Percentiles rank a stretch among this genome's conserved stretches.
These are phyloP conservation scores for Nomada lathburiana DNA, from an alignment of 2,888 invertebrate genomes.

Conservation along the genomic window DNA sequence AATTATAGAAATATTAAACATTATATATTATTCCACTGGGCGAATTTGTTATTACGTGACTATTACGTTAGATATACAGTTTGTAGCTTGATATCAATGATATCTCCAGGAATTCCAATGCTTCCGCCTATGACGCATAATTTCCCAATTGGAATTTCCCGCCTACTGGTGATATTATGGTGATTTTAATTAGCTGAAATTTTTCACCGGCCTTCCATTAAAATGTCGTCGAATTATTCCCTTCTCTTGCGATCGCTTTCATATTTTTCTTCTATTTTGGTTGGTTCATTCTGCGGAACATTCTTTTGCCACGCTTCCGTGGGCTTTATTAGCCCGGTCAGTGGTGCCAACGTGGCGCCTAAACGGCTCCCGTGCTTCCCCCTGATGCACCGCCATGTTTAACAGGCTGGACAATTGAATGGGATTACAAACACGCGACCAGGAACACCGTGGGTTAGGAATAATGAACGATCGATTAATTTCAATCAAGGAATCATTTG, in stretches of 20 bases:
- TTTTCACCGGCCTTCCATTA: constrained; percentile 10
- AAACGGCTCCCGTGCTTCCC: constrained; percentile 5
- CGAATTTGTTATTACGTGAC: no score
- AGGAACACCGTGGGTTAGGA: background rate
- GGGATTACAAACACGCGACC: background rate
- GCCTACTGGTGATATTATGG: background rate
- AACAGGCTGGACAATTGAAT: constrained; percentile 23
- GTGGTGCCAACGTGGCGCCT: constrained; percentile 32
- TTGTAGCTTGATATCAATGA: background rate
- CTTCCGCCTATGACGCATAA: background rate
- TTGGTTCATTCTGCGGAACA: constrained; percentile 2
- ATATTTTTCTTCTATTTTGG: background rate
- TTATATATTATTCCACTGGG: no score
- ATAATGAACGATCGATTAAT: background rate
- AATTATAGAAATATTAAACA: no score
- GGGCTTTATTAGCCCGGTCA: constrained; percentile 23
- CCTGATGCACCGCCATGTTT: constrained; percentile 1
- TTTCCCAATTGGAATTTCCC: background rate
- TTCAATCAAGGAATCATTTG: background rate
- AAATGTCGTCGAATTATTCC: constrained; percentile 31
- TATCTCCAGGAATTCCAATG: background rate
- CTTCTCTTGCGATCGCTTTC: constrained; percentile 21
- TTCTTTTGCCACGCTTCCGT: constrained; percentile 42
- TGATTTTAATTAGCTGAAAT: constrained; percentile 20
- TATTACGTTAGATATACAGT: background rate